These are phyloP conservation scores for Catharus fuscescens DNA, from an alignment of 2,113 vertebrate genomes.

Conservation along the genomic window DNA sequence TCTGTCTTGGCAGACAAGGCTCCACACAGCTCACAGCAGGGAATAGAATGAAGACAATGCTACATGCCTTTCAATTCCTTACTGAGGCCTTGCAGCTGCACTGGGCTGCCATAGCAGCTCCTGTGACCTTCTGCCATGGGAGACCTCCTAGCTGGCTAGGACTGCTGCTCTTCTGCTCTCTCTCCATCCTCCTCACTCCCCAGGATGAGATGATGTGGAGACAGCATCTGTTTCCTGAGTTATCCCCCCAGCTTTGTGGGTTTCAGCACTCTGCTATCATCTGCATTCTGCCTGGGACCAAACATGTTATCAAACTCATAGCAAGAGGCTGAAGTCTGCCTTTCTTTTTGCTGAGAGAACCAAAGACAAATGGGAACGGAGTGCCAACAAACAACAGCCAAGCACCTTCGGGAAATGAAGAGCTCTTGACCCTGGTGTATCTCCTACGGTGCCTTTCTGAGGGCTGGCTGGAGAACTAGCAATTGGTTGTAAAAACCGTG, in stretches of 20 bases:
- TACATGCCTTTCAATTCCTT: neutral
- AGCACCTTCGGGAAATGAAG: neutral
- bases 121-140: neutral
- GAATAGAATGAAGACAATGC: neutral
- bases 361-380: neutral
- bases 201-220: neutral
- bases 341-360: neutral
- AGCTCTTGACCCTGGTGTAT: neutral
- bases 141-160: neutral
- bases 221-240: neutral
- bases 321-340: neutral
- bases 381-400: neutral
- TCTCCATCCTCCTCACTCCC: neutral
- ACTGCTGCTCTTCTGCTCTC: neutral
- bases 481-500: neutral
- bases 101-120: neutral
- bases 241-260: neutral
- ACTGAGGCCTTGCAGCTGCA: neutral
- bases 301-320: neutral
- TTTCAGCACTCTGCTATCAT: neutral
- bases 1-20: neutral
- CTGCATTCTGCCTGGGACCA: neutral
- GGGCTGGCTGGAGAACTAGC: neutral
- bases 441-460: neutral
- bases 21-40: neutral